A percentile compares a stretch with the other conserved stretches of the same genome.
Evolutionary conservation across 2,888 invertebrate genomes (phyloP).

Genomic region (Coelinius sp.): DNA sequence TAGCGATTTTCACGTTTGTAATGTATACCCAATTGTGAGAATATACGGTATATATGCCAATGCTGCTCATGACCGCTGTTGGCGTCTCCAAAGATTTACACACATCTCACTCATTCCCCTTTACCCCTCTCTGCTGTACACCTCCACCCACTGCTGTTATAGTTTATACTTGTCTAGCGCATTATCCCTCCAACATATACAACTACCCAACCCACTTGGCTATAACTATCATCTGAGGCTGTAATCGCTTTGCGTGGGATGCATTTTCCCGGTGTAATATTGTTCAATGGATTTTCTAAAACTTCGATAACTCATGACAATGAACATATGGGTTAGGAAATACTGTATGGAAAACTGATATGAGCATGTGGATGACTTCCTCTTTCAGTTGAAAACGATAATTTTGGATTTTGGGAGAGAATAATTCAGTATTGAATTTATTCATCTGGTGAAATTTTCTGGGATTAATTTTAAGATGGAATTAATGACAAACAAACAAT

Average conservation of each 20-base stretch:
- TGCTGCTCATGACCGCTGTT: slow-evolving; percentile 5
- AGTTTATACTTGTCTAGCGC: slow-evolving; percentile 43
- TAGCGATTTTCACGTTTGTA: slow-evolving; percentile 15
- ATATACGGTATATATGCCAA: slow-evolving; percentile 31
- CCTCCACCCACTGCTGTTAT: slow-evolving; percentile 20
- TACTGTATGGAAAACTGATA: neutral
- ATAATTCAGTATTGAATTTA: no score
- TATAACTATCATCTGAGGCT: slow-evolving; percentile 9
- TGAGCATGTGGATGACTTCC: neutral
- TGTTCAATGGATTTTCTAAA: slow-evolving; percentile 13
- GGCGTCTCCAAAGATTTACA: slow-evolving; percentile 24
- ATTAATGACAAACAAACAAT: neutral
- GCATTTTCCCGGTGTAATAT: neutral
- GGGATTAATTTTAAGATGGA: no score
- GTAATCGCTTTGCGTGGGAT: slow-evolving; percentile 5
- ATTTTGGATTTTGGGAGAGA: neutral
- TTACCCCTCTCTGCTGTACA: slow-evolving; percentile 10
- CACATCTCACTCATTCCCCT: slow-evolving; percentile 21
- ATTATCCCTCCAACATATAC: slow-evolving; percentile 45
- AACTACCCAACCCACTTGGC: slow-evolving; percentile 36
- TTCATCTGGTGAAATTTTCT: no score
- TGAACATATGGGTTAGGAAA: neutral
- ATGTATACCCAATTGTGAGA: slow-evolving; percentile 9
- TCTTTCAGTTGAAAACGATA: neutral
- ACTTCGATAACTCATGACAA: slow-evolving; percentile 6